Conservation (phyloP, 2,113 vertebrate genomes). For the Rhinogobius similis region DNA sequence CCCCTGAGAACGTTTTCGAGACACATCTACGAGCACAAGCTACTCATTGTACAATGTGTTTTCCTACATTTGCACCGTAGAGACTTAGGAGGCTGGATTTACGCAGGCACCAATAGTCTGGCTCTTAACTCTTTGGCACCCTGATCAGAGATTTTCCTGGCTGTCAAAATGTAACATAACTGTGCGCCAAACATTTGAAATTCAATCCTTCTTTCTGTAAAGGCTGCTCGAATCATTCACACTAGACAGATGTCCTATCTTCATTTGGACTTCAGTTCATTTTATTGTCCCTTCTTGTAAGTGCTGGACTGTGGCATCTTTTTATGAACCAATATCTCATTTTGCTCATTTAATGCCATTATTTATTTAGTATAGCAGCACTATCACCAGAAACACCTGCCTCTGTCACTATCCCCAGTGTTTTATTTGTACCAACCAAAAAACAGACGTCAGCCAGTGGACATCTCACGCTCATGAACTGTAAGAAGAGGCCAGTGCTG, state of each 20-base stretch:
- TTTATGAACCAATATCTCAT: constrained; percentile 23
- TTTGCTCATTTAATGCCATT: constrained; percentile 32
- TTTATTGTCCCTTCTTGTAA: not conserved
- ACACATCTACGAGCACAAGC: constrained; percentile 37
- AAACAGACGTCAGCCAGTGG: constrained; percentile 20
- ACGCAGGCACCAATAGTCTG: constrained; percentile 57
- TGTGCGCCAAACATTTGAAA: constrained; percentile 39
- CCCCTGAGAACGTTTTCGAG: constrained; percentile 72
- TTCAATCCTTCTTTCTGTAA: constrained; percentile 17
- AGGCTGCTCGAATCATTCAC: constrained; percentile 5
- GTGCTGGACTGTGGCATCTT: constrained; percentile 19
- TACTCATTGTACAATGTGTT: constrained; percentile 31
- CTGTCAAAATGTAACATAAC: constrained; percentile 34
- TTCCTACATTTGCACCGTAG: constrained; percentile 42
- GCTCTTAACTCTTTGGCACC: constrained; percentile 69
- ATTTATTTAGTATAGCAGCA: constrained; percentile 63
- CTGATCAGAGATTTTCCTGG: constrained; percentile 52
- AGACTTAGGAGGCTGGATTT: constrained; percentile 52
- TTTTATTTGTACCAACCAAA: constrained; percentile 30
- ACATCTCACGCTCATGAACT: constrained; percentile 43
- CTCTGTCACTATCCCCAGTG: constrained; percentile 3
- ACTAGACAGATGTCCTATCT: constrained; percentile 14
- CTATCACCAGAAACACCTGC: constrained; percentile 34
- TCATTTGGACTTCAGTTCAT: constrained; percentile 10
- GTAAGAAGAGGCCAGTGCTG: constrained; percentile 47